Evolutionary conservation across 1,140 invertebrate genomes (phyloP), one percentile per base, ranked within the genome.

Genomic region (Polypedilum pembai): DNA sequence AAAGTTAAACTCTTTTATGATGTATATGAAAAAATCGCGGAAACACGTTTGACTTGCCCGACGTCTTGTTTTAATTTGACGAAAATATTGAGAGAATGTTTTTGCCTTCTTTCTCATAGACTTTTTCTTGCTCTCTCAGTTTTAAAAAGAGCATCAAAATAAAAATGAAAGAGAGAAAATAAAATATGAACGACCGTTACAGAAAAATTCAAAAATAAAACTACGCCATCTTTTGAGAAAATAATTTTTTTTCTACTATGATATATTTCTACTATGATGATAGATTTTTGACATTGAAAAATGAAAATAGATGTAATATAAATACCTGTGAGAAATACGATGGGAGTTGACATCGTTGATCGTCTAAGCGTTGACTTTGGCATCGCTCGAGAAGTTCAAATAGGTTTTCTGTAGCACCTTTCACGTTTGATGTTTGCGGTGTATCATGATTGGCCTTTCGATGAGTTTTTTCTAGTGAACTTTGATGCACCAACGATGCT

Each of bases 341-440:
- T 72, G 94, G 94, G 77, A 97, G 85, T 75, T 93, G 92, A 82
- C 94, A 96, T 83, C 95, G 88, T 85, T 98, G 95, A 85, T 98
- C 95, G 80, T 98, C 95, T 78, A 98, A 84, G 69, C 95, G 87
- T 75, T 92, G 94, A 85, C 93, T 92, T 85, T 97, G 94, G 74
- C 95, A 91, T 81, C 91, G 87, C 81, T 96, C 94, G 76, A 98
- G 85, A 75, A 98, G 84, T 82, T 95, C 94, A 82, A 97, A 94
- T 56, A 94, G 85, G 84, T 94, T 92, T 79, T 91, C 89, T 73
- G 90, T 90, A 41, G 91, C 88, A 74, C 88, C 89, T 83, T 89
- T 85, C 41, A 87, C 76, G 18, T 84, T 79, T 78, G 85, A 84
- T 33, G 83, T 21, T 18, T n/a, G 65, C 17, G 65, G 17, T 21